phyloP scores from a whole-genome alignment of 2,797 vertebrate species.

The Lates japonicus region DNA sequence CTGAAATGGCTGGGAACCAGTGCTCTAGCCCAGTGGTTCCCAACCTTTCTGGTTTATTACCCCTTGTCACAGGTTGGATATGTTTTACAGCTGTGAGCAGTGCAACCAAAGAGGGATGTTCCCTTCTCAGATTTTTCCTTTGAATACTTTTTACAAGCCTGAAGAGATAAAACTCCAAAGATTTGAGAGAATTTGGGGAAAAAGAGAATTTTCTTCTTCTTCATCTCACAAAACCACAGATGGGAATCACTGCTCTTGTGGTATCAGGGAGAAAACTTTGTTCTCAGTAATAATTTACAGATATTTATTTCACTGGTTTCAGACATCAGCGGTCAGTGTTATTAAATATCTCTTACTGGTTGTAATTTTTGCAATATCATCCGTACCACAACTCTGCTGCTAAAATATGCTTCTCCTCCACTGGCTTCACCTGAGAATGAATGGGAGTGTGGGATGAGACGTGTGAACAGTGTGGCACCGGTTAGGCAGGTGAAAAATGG shows the following conservation, averaged over 20 bases:
- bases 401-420: constrained; percentile 11
- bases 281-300: no score
- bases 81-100: no score
- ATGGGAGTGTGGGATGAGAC: constrained; percentile 13
- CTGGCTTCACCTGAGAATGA: constrained; percentile 24
- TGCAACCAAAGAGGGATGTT: no score
- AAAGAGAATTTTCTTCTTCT: no score
- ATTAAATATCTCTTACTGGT: neutral
- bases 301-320: neutral
- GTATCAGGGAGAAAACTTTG: neutral
- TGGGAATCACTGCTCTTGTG: no score
- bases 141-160: no score
- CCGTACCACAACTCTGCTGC: neutral
- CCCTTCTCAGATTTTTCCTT: neutral
- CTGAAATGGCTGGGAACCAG: neutral
- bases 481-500: constrained; percentile 79
- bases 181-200: neutral
- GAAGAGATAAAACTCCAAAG: neutral
- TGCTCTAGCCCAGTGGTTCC: neutral
- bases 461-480: constrained; percentile 31
- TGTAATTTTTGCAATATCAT: neutral
- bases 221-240: no score
- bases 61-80: no score
- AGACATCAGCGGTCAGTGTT: neutral
- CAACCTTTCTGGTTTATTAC: neutral